Percentiles rank a stretch among this genome's conserved stretches.
Evolutionary conservation across 2,888 invertebrate genomes (phyloP).

Genomic region (Podotricha telesiphe): DNA sequence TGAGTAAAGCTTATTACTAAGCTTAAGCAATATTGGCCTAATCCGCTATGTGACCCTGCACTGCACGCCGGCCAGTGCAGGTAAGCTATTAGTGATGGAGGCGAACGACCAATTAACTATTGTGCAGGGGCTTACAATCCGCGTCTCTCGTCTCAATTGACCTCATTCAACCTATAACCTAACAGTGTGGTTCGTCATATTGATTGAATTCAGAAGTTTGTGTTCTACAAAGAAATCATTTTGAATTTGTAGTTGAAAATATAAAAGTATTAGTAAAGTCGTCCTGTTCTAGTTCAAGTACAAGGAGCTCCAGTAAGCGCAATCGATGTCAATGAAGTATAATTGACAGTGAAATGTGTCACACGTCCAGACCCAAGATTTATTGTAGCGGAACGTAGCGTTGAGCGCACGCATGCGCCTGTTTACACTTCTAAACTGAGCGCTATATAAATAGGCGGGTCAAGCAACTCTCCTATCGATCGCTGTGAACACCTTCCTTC

Average conservation of each 20-base stretch:
- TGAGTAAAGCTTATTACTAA: not conserved
- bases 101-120: constrained; percentile 59
- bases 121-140: constrained; percentile 52
- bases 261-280: not conserved
- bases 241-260: not conserved
- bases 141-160: constrained; percentile 60
- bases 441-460: constrained; percentile 72
- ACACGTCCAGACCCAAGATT: constrained; percentile 48
- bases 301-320: constrained; percentile 36
- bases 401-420: constrained; percentile 57
- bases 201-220: constrained; percentile 26
- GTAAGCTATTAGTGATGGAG: constrained; percentile 36
- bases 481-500: constrained; percentile 41
- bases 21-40: not conserved
- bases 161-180: constrained; percentile 54
- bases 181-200: constrained; percentile 44
- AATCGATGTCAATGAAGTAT: constrained; percentile 43
- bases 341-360: constrained; percentile 45
- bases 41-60: constrained; percentile 14
- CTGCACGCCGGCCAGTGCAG: constrained; percentile 13
- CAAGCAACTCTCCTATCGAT: constrained; percentile 65
- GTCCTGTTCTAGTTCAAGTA: constrained; percentile 33
- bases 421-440: constrained; percentile 62
- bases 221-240: not conserved
- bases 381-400: constrained; percentile 51